These are phyloP conservation scores for Polyploca ridens DNA, from an alignment of 2,888 invertebrate species.

Conservation along the genomic window DNA sequence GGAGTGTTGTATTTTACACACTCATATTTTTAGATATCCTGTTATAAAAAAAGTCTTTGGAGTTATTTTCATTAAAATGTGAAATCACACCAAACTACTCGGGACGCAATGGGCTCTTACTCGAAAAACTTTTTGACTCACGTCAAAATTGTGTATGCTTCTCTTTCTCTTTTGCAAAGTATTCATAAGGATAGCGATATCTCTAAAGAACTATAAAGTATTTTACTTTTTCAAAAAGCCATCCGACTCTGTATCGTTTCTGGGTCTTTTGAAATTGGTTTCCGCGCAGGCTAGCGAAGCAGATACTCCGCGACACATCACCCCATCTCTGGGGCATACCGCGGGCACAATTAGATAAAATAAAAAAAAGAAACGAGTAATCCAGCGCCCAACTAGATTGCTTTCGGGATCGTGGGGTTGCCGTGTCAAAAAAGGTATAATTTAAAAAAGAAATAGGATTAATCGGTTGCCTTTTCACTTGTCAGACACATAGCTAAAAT, in stretches of 20 bases:
- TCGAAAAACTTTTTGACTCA: too few species aligned
- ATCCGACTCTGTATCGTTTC: slow-evolving; percentile 64
- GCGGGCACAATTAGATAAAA: slow-evolving; percentile 74
- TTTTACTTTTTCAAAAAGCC: background rate
- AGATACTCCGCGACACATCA: slow-evolving; percentile 68
- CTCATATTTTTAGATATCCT: too few species aligned
- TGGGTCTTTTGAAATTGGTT: slow-evolving; percentile 77
- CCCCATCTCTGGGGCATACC: slow-evolving; percentile 76
- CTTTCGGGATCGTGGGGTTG: slow-evolving; percentile 49
- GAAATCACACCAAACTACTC: too few species aligned
- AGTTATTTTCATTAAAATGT: too few species aligned
- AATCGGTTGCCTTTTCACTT: slow-evolving; percentile 12
- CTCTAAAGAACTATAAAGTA: too few species aligned
- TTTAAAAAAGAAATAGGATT: slow-evolving; percentile 28
- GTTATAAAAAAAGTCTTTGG: too few species aligned
- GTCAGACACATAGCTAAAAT: slow-evolving; percentile 1
- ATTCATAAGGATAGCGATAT: too few species aligned
- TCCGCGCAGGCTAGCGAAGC: slow-evolving; percentile 61
- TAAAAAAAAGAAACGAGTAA: slow-evolving; percentile 66
- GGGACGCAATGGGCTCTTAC: too few species aligned
- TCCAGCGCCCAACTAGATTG: slow-evolving; percentile 59
- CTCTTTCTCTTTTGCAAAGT: too few species aligned
- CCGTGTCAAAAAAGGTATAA: slow-evolving; percentile 34
- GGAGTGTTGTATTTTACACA: too few species aligned
- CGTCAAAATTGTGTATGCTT: too few species aligned